phyloP scores from a whole-genome alignment of 1,140 invertebrate genomes.

The Lordiphosa mommai region DNA sequence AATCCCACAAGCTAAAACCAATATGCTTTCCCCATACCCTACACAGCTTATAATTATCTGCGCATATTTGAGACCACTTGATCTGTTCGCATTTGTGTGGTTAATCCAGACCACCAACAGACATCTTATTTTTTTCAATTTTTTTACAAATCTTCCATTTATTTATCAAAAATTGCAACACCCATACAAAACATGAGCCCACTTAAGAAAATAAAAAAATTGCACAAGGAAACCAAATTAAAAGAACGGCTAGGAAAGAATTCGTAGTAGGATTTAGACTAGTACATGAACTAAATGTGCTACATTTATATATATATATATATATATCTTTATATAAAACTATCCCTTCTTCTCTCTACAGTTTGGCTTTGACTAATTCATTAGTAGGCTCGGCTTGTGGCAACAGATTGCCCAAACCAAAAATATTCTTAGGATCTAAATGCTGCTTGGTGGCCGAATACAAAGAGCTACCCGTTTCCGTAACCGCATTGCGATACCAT shows the following conservation, averaged over 20 bases:
- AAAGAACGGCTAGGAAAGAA: conserved; percentile 35
- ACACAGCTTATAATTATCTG: too few species aligned
- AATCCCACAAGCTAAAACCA: too few species aligned
- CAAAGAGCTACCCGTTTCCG: conserved; percentile 86
- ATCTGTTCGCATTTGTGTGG: background rate
- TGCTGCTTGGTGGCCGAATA: conserved; percentile 90
- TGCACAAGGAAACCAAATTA: conserved; percentile 9
- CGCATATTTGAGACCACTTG: background rate
- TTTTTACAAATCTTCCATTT: conserved; percentile 62
- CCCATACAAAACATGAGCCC: conserved; percentile 66
- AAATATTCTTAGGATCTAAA: conserved; percentile 96
- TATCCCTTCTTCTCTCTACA: conserved; percentile 25
- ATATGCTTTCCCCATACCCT: too few species aligned
- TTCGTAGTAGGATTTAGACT: conserved; percentile 41
- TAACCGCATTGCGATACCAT: conserved; percentile 90
- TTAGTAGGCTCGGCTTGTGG: conserved; percentile 16
- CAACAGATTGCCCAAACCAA: conserved; percentile 91
- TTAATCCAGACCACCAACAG: background rate
- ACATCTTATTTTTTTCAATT: too few species aligned
- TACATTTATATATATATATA: conserved; percentile 1
- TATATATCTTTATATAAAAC: background rate
- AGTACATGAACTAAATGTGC: conserved; percentile 37
- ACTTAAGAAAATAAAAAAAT: conserved; percentile 23
- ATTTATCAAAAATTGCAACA: conserved; percentile 59
- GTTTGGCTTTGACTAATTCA: conserved; percentile 58